Conservation (phyloP, 2,888 invertebrate species). For the Sphaerophoria taeniata region DNA sequence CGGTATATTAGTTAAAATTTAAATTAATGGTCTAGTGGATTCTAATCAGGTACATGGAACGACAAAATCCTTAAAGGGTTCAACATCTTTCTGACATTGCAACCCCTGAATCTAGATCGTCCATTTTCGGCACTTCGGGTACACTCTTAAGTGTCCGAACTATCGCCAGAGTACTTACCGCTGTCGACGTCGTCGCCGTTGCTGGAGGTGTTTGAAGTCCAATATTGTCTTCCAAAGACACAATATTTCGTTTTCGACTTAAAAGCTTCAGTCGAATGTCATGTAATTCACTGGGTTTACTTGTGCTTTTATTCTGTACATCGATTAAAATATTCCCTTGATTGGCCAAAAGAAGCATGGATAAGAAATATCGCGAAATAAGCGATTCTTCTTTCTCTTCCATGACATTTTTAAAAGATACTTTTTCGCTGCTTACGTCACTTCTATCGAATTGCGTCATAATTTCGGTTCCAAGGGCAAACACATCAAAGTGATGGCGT, state of each 20-base stretch:
- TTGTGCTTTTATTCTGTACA: conserved; percentile 72
- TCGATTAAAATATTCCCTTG: conserved; percentile 76
- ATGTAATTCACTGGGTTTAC: conserved; percentile 75
- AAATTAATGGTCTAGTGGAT: background rate
- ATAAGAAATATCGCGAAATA: conserved; percentile 79
- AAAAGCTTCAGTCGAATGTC: conserved; percentile 77
- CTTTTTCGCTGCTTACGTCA: conserved; percentile 13
- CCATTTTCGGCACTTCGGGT: conserved; percentile 8
- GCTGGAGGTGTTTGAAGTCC: conserved; percentile 64
- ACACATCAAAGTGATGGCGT: conserved; percentile 81
- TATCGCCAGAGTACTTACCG: background rate
- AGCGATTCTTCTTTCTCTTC: conserved; percentile 77
- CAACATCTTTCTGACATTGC: conserved; percentile 28
- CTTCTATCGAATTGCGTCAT: conserved; percentile 76
- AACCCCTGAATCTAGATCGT: conserved; percentile 62
- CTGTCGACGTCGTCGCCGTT: background rate
- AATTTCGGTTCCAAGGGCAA: conserved; percentile 79
- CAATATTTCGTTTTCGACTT: conserved; percentile 77
- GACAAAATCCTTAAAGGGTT: background rate
- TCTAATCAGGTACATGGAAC: conserved; percentile 19
- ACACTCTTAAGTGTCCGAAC: conserved; percentile 44
- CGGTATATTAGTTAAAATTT: background rate
- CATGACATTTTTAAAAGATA: conserved; percentile 78
- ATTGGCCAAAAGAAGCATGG: conserved; percentile 79
- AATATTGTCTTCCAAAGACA: conserved; percentile 80